Evolutionary conservation across 1,140 invertebrate genomes (phyloP), one percentile per base, ranked within the genome.

Genomic region (Drosophila pachea): DNA sequence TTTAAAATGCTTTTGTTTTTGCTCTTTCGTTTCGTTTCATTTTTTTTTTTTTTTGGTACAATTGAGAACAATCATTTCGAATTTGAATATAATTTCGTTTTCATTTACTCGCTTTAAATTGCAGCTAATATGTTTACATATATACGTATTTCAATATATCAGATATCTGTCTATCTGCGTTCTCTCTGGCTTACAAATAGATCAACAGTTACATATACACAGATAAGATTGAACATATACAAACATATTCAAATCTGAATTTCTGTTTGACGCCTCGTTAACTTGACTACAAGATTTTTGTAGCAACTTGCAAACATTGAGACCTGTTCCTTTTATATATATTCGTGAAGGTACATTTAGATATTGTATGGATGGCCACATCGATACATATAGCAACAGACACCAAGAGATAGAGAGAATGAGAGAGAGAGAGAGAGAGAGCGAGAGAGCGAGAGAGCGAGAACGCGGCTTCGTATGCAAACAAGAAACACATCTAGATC

Each of bases 181-280:
- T 54, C 68, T 68, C 55, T 67, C 59, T 71, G 65, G 55, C 79
- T 84, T 84, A 84, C 55, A 84, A 86, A 68, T 84, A 84, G 55
- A 76, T 79, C 64, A 84, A 84, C 79, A 84, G 86, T 79, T 84
- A 84, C 81, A 84, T 86, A 84, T 72, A 84, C 55, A 71, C 50
- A 67, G 54, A 66, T 66, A 66, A 40, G 53, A 52, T 22, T 47
- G 50, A 49, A 60, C 36, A 70, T 42, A 52, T 58, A 50, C 4
- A 63, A 50, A 66, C 47, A 48, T 35, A 66, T 58, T 47, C 40
- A 35, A 22, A 59, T 47, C 43, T 22, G 43, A 7, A 14, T 36
- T 47, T 47, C 8, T 12, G 5, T 45, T 33, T 9, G 35, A 16
- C 14, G 11, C 7, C 43, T 50, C 7, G 29, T 33, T 50, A 22